Evolutionary conservation across 64 coral and sea anemone genomes (phyloP).

Genomic region (Stichodactyla mertensii): DNA sequence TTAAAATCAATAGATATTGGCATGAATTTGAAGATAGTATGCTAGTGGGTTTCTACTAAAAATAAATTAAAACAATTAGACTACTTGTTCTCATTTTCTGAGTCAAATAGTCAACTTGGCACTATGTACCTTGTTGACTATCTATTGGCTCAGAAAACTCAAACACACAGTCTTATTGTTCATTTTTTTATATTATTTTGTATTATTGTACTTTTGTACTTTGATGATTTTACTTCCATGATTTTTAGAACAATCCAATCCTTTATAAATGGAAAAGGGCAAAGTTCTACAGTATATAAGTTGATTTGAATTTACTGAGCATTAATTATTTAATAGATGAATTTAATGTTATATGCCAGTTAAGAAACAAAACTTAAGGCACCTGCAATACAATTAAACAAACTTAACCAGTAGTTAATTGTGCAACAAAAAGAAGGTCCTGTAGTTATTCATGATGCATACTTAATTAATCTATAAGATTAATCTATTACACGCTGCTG

Average conservation of each 20-base stretch:
- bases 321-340: neutral
- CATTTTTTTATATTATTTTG: too few species aligned
- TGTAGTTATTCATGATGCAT: neutral
- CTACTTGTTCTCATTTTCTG: too few species aligned
- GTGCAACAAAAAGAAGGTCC: neutral
- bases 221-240: neutral
- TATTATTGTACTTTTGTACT: too few species aligned
- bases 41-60: too few species aligned
- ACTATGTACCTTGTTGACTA: too few species aligned
- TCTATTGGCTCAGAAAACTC: too few species aligned
- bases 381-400: neutral
- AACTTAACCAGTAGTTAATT: neutral
- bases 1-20: too few species aligned
- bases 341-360: slow-evolving; percentile 1
- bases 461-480: neutral
- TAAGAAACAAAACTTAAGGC: neutral
- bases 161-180: too few species aligned
- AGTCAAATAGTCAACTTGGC: too few species aligned
- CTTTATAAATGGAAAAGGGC: neutral
- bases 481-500: neutral
- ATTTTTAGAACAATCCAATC: neutral
- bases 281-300: neutral
- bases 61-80: too few species aligned
- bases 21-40: too few species aligned
- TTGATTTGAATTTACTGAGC: neutral